A percentile compares a stretch with the other conserved stretches of the same genome.
These are phyloP conservation scores for Arbacia lixula DNA, from an alignment of 53 echinoderm and acorn worm species.

Conservation along the genomic window DNA sequence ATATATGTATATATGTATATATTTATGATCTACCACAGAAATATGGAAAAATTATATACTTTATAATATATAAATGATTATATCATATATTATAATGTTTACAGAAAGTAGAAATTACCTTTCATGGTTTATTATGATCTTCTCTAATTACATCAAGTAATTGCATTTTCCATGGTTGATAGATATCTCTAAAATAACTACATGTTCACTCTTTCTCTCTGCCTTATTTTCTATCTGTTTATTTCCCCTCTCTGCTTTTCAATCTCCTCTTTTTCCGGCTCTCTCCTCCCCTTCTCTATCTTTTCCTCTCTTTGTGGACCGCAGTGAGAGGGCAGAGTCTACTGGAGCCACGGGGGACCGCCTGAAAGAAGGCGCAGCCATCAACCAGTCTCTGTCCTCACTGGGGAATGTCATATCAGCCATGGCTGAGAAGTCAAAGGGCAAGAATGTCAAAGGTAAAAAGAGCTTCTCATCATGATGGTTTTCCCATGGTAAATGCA, in stretches of 20 bases:
- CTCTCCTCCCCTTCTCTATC: not conserved
- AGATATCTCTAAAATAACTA: not conserved
- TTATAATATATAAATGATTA: no score
- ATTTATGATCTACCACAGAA: no score
- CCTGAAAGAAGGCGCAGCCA: conserved; percentile 96
- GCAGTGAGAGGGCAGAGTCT: conserved; percentile 97
- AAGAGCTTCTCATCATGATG: no score
- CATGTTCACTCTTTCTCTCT: not conserved
- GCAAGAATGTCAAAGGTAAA: conserved; percentile 91
- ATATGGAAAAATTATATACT: no score
- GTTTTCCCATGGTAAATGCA: not conserved
- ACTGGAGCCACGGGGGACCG: conserved; percentile 97
- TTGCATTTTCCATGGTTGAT: no score
- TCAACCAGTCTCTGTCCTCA: conserved; percentile 96
- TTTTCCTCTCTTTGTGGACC: no score
- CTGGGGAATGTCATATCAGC: conserved; percentile 93
- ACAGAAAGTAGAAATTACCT: no score
- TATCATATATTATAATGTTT: no score
- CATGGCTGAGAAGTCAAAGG: conserved; percentile 82
- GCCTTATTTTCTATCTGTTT: not conserved
- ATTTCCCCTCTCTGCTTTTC: not conserved
- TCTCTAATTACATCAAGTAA: no score
- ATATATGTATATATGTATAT: no score
- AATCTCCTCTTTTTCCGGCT: not conserved
- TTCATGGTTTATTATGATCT: no score